Evolutionary conservation across 2,113 vertebrate species (phyloP).

Genomic region (Sander lucioperca): DNA sequence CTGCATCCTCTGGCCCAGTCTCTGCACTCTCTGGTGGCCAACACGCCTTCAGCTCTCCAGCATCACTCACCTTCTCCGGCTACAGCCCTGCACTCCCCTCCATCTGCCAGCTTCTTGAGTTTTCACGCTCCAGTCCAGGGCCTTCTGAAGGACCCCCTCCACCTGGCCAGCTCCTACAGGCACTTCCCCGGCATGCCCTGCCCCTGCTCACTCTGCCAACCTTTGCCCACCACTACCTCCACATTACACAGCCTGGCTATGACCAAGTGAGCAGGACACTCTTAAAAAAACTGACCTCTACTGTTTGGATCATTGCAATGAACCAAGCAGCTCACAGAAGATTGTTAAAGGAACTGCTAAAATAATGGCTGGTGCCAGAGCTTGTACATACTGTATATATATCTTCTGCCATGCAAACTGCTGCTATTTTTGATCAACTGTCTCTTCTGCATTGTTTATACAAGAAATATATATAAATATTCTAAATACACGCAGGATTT

Average conservation of each 20-base stretch:
- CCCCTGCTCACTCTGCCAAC: constrained; percentile 85
- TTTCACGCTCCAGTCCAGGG: constrained; percentile 78
- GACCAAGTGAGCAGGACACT: constrained; percentile 78
- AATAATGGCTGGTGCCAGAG: constrained; percentile 39
- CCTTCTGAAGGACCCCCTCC: constrained; percentile 83
- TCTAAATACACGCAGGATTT: constrained; percentile 61
- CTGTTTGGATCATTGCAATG: constrained; percentile 9
- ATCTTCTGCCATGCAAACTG: constrained; percentile 61
- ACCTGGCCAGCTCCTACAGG: constrained; percentile 80
- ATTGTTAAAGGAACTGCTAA: constrained; percentile 38
- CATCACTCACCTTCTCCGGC: constrained; percentile 57
- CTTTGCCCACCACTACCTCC: constrained; percentile 77
- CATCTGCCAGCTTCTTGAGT: constrained; percentile 78
- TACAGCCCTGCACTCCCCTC: constrained; percentile 74
- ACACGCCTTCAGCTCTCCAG: constrained; percentile 63
- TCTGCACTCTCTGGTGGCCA: constrained; percentile 80
- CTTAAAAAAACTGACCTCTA: constrained; percentile 29
- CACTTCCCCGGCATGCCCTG: constrained; percentile 86
- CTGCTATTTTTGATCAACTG: constrained; percentile 76
- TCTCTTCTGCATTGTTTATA: constrained; percentile 57
- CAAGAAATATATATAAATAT: constrained; percentile 29
- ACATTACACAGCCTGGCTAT: constrained; percentile 83
- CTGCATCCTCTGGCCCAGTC: constrained; percentile 83
- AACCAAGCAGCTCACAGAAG: constrained; percentile 25
- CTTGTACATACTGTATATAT: constrained; percentile 76